Evolutionary conservation across 2,113 vertebrate species (phyloP), one percentile per base, ranked within the genome.

Genomic region (Anoura caudifer): DNA sequence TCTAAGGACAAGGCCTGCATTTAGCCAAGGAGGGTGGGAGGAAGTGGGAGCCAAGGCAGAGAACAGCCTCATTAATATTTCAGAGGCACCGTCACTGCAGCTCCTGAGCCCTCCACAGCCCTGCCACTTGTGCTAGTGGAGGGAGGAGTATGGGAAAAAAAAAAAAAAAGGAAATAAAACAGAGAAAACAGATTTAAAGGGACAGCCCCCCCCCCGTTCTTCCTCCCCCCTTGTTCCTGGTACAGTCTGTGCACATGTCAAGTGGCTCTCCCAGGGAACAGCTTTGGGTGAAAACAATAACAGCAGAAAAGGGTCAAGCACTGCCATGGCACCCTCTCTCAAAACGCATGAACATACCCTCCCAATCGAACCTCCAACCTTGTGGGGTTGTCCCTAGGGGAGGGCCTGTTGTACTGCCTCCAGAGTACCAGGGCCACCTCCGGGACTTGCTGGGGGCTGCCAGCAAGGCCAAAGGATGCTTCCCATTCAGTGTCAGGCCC

Each of bases 1-100:
- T 97, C 92, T 79, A 70, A 91, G 91, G 97, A 79, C 3, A 17
- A 96, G 93, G 52, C 76, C 67, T 82, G 93, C 85, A 41, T 93
- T 83, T 65, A 91, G 86, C 67, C 24, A 0, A 70, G 96, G 79
- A 65, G 73, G 76, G 91, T 67, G 59, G 81, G 63, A 65, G 90
- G 79, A 17, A 15, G 59, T 43, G 76, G 76, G 91, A 96, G 84
- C 90, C 5, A 17, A 87, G 94, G 94, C 90, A n/a, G 81, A 93
- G 93, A 96, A 80, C 87, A 82, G 72, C 94, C 96, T 98, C 96
- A 98, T 98, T 97, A 97, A 97, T 98, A 98, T 98, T 98, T 98
- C 97, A 97, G 96, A 97, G 96, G 96, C 80, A 1, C 90, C 38
- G 24, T 95, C 97, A 96, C 96, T 97, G 97, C 97, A 97, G 97